Conservation (phyloP, 2,797 vertebrate genomes). For the Odontamblyopus lacepedii region DNA sequence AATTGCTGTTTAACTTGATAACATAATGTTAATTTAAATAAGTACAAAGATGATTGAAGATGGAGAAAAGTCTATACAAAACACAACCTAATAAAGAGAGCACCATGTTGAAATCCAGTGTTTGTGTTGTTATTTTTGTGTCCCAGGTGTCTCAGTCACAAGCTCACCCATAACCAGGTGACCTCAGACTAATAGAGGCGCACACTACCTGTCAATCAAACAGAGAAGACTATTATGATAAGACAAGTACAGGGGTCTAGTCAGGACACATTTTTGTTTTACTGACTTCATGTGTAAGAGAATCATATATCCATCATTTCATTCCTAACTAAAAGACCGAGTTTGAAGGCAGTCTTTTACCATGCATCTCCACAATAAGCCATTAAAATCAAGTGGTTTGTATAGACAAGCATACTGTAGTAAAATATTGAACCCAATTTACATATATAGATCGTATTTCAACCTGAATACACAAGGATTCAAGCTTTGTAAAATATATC, state of each 20-base stretch:
- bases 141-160: conserved; percentile 14
- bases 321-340: not conserved
- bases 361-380: not conserved
- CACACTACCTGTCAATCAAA: not conserved
- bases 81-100: not conserved
- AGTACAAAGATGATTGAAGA: not conserved
- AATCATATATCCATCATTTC: not conserved
- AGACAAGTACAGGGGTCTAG: not conserved
- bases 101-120: too few relatives aligned
- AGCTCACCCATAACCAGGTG: conserved; percentile 20
- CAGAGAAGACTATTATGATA: not conserved
- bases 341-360: not conserved
- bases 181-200: conserved; percentile 16
- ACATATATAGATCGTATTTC: not conserved
- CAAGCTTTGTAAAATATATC: not conserved
- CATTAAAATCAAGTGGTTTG: not conserved
- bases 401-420: not conserved
- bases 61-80: not conserved
- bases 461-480: not conserved
- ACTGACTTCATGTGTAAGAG: not conserved
- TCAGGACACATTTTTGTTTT: not conserved
- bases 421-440: not conserved
- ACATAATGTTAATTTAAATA: not conserved
- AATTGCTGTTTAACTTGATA: too few relatives aligned
- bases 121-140: not conserved